Evolutionary conservation across 2,797 vertebrate species (phyloP).

Genomic region (Phoebastria nigripes): DNA sequence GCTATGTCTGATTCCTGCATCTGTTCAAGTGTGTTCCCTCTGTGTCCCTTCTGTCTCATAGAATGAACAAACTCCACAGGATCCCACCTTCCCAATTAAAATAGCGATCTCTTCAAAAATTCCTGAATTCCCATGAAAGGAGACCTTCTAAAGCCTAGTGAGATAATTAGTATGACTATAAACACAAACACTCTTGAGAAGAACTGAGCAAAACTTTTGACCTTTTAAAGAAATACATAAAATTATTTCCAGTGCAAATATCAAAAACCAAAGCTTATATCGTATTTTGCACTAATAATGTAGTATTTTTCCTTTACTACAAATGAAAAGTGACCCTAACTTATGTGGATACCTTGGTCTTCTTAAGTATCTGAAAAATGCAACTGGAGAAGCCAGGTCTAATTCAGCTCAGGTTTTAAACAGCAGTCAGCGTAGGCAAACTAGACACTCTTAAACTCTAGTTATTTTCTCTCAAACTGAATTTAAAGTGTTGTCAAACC

Average conservation of each 20-base stretch:
- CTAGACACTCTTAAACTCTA: neutral
- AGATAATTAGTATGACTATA: neutral
- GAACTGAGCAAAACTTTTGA: neutral
- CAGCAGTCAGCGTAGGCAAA: neutral
- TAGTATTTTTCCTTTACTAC: neutral
- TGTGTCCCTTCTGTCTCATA: neutral
- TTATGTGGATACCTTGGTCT: neutral
- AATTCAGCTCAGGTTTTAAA: neutral
- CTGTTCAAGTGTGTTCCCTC: neutral
- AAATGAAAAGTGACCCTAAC: neutral
- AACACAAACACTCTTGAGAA: neutral
- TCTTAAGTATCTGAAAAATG: neutral
- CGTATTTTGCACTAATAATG: neutral
- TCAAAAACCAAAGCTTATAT: neutral
- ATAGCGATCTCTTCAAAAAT: neutral
- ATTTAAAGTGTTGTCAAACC: neutral
- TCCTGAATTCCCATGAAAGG: neutral
- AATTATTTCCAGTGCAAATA: neutral
- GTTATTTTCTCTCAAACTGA: neutral
- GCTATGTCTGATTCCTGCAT: neutral
- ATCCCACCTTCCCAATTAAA: neutral
- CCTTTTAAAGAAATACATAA: neutral
- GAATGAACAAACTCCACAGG: neutral
- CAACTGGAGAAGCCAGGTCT: neutral
- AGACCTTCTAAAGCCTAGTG: neutral